Percentiles rank a stretch among this genome's conserved stretches.
phyloP scores from a whole-genome alignment of 2,888 invertebrate species.

The Andrena marginata region DNA sequence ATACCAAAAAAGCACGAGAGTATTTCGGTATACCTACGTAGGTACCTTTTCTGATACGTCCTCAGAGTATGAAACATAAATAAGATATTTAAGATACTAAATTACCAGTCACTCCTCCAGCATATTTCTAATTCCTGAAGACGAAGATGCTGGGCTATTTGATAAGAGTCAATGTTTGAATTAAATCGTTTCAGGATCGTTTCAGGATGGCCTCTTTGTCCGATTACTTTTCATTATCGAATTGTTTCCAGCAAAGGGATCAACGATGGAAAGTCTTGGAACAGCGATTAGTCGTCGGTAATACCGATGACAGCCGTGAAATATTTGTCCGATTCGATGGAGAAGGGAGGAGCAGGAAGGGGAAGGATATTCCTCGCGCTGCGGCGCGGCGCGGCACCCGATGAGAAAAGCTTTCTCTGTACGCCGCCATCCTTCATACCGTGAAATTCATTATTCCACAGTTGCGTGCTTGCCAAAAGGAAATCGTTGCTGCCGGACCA shows the following conservation, averaged over 20 bases:
- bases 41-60: too few species aligned
- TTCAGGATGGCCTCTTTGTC: background rate
- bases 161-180: background rate
- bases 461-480: conserved; percentile 67
- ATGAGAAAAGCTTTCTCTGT: conserved; percentile 59
- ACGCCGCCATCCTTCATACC: conserved; percentile 56
- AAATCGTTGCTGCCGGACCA: conserved; percentile 55
- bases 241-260: background rate
- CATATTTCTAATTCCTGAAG: too few species aligned
- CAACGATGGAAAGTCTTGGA: background rate
- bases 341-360: background rate
- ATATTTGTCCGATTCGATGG: conserved; percentile 29
- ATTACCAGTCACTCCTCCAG: too few species aligned
- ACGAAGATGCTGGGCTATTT: too few species aligned
- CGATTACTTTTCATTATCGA: conserved; percentile 1
- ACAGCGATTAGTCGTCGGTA: conserved; percentile 24
- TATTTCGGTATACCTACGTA: too few species aligned
- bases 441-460: conserved; percentile 67
- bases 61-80: too few species aligned
- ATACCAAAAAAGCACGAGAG: too few species aligned
- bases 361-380: conserved; percentile 33
- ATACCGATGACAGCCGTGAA: conserved; percentile 27
- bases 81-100: too few species aligned
- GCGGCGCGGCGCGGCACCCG: conserved; percentile 15
- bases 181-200: background rate